A percentile compares a stretch with the other conserved stretches of the same genome.
Evolutionary conservation across 1,140 invertebrate species (phyloP).

Genomic region (Eubasilissa regina): DNA sequence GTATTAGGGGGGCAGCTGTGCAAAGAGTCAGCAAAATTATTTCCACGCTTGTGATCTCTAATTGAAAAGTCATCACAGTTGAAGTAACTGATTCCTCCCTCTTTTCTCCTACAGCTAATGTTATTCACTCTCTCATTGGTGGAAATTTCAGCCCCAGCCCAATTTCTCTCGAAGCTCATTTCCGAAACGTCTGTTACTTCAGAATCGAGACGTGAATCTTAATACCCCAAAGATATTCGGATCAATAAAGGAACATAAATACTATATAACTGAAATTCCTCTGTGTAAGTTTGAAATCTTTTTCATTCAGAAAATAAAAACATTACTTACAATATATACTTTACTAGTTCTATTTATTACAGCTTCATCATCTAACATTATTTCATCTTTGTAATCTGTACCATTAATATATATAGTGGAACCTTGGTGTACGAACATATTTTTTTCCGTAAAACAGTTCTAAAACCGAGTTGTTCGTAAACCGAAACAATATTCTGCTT

Average conservation of each 20-base stretch:
- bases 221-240: conserved; percentile 16
- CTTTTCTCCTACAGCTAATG: conserved; percentile 3
- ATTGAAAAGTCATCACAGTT: conserved; percentile 61
- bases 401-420: no score
- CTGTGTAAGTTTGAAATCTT: no score
- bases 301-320: no score
- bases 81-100: conserved; percentile 57
- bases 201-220: conserved; percentile 52
- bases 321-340: no score
- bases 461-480: no score
- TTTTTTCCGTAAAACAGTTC: no score
- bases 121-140: conserved; percentile 34
- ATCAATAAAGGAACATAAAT: conserved; percentile 27
- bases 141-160: conserved; percentile 6
- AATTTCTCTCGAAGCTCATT: conserved; percentile 51
- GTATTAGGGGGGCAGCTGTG: conserved; percentile 5
- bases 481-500: no score
- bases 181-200: conserved; percentile 50
- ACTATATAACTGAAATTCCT: no score
- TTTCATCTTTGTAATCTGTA: no score
- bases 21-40: conserved; percentile 49
- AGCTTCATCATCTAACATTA: no score
- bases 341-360: no score
- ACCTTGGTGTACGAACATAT: no score
- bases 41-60: conserved; percentile 57